Conservation (phyloP, 2,888 invertebrate species). For the Octonoba sinensis region DNA sequence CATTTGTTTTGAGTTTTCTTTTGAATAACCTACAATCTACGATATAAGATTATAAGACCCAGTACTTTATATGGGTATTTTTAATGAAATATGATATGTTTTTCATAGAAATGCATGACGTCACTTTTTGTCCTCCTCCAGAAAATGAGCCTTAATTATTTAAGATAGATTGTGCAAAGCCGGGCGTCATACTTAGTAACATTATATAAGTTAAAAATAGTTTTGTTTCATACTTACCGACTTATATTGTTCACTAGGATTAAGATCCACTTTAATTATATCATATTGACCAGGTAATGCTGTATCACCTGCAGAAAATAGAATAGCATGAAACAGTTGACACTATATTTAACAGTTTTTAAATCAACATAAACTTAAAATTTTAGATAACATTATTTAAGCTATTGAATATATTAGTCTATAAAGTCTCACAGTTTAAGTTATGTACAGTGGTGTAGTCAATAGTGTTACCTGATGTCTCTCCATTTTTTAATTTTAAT, state of each 20-base stretch:
- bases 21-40: too few species aligned
- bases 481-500: too few species aligned
- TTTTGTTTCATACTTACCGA: constrained; percentile 65
- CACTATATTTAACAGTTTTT: constrained; percentile 2
- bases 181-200: too few species aligned
- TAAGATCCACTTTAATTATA: constrained; percentile 71
- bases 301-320: constrained; percentile 59
- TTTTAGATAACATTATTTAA: not conserved
- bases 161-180: too few species aligned
- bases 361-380: not conserved
- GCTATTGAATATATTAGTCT: not conserved
- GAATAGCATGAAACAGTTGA: not conserved
- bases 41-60: too few species aligned
- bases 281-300: constrained; percentile 70
- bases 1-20: too few species aligned
- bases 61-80: too few species aligned
- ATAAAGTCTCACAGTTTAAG: not conserved
- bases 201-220: not conserved
- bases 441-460: not conserved
- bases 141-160: too few species aligned
- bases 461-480: too few species aligned
- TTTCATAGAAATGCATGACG: too few species aligned
- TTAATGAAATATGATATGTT: too few species aligned
- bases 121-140: too few species aligned
- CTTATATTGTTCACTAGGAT: constrained; percentile 72